Percentiles rank a stretch among this genome's conserved stretches.
These are phyloP conservation scores for Micronycteris hirsuta DNA, from an alignment of 2,113 vertebrate genomes.

Conservation along the genomic window DNA sequence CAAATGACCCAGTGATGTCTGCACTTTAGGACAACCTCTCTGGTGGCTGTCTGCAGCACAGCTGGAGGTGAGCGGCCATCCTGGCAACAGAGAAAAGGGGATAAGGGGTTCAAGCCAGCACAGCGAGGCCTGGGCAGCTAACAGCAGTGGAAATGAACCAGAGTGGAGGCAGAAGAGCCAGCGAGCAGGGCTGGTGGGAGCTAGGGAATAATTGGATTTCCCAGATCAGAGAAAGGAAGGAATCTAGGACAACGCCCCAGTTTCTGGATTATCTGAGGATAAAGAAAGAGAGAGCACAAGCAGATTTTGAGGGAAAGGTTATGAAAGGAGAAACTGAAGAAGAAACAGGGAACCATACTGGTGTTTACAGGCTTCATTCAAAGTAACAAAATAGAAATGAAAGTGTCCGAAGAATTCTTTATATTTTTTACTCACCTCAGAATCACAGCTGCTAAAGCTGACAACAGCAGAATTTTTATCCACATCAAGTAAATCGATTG, in stretches of 20 bases:
- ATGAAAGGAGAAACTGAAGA: background rate
- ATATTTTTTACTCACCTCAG: slow-evolving; percentile 86
- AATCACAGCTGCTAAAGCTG: slow-evolving; percentile 97
- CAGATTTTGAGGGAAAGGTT: background rate
- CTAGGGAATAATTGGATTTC: background rate
- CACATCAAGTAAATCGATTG: slow-evolving; percentile 95
- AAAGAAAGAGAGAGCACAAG: background rate
- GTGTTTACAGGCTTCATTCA: background rate
- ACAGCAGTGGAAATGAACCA: background rate
- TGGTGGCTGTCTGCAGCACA: background rate
- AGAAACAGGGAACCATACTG: background rate
- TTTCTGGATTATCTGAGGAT: background rate
- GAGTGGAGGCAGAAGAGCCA: fast-evolving
- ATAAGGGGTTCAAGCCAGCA: background rate
- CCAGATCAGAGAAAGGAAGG: background rate
- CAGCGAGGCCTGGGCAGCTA: background rate
- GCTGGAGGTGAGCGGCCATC: background rate
- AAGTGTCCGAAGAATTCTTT: background rate
- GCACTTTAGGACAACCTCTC: background rate
- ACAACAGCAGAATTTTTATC: slow-evolving; percentile 99
- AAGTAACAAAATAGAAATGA: background rate
- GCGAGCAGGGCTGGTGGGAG: background rate
- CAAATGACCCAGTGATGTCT: background rate
- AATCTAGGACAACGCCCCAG: background rate
- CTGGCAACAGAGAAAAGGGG: background rate